phyloP scores from a whole-genome alignment of 2,888 invertebrate species.

The Netelia virgata region DNA sequence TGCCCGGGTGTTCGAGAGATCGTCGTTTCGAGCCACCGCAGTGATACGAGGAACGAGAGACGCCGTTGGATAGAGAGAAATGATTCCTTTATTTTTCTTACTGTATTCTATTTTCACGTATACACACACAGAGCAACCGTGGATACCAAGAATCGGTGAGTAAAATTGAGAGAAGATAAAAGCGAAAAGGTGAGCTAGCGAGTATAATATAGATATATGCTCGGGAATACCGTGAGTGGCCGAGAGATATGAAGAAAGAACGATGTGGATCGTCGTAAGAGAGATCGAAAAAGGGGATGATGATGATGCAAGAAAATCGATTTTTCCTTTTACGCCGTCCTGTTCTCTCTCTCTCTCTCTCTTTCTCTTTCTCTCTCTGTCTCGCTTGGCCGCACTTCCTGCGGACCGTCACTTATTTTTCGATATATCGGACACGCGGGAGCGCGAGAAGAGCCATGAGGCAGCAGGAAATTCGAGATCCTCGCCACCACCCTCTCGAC shows the following conservation, averaged over 20 bases:
- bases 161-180: conserved; percentile 34
- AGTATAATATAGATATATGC: background rate
- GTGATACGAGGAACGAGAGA: conserved; percentile 47
- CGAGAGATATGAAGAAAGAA: conserved; percentile 23
- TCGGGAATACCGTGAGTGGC: background rate
- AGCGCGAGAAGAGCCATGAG: conserved; percentile 37
- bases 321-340: background rate
- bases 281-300: conserved; percentile 34
- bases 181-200: conserved; percentile 1
- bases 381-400: conserved; percentile 28
- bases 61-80: conserved; percentile 18
- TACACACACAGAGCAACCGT: background rate
- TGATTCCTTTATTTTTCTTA: conserved; percentile 27
- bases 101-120: conserved; percentile 12
- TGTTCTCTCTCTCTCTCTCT: conserved; percentile 25
- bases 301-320: conserved; percentile 18
- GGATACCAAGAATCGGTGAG: conserved; percentile 19
- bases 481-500: conserved; percentile 8
- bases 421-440: conserved; percentile 52
- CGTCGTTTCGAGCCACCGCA: conserved; percentile 37
- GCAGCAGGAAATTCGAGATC: conserved; percentile 66
- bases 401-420: conserved; percentile 52
- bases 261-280: background rate
- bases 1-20: background rate
- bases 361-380: background rate